phyloP scores from a whole-genome alignment of 2,888 invertebrate genomes.

The Malthinus seriepunctatus region DNA sequence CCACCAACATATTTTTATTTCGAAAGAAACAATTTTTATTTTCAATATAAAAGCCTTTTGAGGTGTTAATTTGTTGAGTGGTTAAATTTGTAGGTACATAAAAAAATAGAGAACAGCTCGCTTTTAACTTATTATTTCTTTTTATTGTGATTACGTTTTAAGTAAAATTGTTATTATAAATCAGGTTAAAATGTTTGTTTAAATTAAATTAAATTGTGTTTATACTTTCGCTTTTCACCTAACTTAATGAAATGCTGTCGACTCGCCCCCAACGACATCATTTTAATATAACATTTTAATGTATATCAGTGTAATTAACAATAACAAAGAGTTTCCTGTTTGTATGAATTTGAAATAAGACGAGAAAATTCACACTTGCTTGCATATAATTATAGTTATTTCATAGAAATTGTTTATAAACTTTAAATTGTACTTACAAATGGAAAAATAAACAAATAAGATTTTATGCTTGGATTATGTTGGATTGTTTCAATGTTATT shows the following conservation, averaged over 20 bases:
- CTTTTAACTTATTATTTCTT: background rate
- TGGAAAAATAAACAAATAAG: no score
- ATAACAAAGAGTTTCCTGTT: slow-evolving; percentile 3
- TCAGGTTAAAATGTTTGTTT: background rate
- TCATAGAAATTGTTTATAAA: no score
- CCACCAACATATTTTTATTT: no score
- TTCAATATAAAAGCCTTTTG: background rate
- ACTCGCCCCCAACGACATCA: background rate
- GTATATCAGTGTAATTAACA: slow-evolving; percentile 1
- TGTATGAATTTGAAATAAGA: background rate
- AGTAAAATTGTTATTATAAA: background rate
- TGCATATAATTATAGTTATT: background rate
- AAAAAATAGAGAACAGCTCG: background rate
- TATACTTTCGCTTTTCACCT: background rate
- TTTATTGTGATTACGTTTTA: background rate
- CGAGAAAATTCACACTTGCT: background rate
- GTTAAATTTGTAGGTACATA: background rate
- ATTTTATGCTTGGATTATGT: no score
- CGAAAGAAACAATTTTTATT: background rate
- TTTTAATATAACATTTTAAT: background rate
- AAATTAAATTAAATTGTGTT: slow-evolving; percentile 4
- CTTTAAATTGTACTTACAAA: no score
- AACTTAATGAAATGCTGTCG: background rate
- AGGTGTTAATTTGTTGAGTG: slow-evolving; percentile 1
- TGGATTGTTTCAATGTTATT: no score